Conservation (phyloP, 1,140 invertebrate species). For the Musca vetustissima region DNA sequence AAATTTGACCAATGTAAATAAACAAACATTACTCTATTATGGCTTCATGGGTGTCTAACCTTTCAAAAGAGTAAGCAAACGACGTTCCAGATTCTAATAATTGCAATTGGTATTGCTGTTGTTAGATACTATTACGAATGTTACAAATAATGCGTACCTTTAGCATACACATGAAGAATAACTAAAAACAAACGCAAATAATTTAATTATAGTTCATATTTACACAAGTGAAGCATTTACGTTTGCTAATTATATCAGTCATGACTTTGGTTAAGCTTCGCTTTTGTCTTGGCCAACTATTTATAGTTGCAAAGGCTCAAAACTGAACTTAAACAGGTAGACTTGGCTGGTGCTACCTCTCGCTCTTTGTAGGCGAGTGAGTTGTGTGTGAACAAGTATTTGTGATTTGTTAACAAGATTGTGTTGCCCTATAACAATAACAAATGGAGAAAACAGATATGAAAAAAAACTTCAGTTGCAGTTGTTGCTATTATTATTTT, state of each 20-base stretch:
- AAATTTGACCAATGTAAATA: too few relatives aligned
- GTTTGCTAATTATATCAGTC: not conserved
- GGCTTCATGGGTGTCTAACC: too few relatives aligned
- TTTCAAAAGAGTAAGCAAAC: too few relatives aligned
- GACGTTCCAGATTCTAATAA: too few relatives aligned
- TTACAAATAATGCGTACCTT: constrained; percentile 13
- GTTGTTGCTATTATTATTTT: not conserved
- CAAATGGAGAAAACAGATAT: too few relatives aligned
- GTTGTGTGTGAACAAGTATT: constrained; percentile 52
- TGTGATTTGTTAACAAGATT: constrained; percentile 55
- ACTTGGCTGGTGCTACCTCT: too few relatives aligned
- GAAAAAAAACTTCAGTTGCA: too few relatives aligned
- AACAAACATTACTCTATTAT: too few relatives aligned
- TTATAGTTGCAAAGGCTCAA: too few relatives aligned
- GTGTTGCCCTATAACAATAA: not conserved
- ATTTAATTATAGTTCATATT: constrained; percentile 6
- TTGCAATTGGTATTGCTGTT: not conserved
- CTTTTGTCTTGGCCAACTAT: not conserved
- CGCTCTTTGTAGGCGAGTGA: not conserved
- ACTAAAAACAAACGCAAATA: not conserved
- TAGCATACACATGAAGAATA: not conserved
- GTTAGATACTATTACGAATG: not conserved
- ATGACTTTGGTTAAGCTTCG: constrained; percentile 1
- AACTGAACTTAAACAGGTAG: too few relatives aligned
- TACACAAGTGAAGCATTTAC: too few relatives aligned